A percentile compares a stretch with the other conserved stretches of the same genome.
phyloP scores from a whole-genome alignment of 2,888 invertebrate genomes.

The Campoletis raptor region DNA sequence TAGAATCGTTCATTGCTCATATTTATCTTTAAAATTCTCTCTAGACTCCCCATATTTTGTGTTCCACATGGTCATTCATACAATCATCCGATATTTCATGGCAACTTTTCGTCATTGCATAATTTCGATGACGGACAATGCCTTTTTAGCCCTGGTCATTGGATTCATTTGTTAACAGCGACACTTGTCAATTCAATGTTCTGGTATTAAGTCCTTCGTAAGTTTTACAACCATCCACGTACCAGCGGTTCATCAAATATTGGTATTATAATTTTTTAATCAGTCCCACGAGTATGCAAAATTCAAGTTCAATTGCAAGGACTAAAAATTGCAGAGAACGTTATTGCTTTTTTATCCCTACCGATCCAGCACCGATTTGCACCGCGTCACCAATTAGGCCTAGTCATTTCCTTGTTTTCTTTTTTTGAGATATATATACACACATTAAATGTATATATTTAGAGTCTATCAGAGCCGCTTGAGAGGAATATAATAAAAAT shows the following conservation, averaged over 20 bases:
- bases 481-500: conserved; percentile 72
- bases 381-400: conserved; percentile 84
- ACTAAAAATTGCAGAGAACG: background rate
- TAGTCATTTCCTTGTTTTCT: conserved; percentile 81
- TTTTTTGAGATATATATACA: conserved; percentile 75
- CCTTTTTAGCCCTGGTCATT: background rate
- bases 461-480: conserved; percentile 80
- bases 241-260: background rate
- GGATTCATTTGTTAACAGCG: background rate
- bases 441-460: conserved; percentile 79
- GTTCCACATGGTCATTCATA: background rate
- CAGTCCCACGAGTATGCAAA: background rate
- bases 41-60: background rate
- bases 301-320: background rate
- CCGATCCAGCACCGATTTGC: conserved; percentile 53
- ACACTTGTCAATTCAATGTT: background rate
- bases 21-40: background rate
- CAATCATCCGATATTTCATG: background rate
- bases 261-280: background rate
- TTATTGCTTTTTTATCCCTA: conserved; percentile 16
- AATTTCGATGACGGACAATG: background rate
- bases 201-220: background rate
- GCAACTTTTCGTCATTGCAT: background rate
- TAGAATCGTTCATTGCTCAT: background rate
- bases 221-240: background rate